phyloP scores from a whole-genome alignment of 2,888 invertebrate species.

The Apodemia mormo region DNA sequence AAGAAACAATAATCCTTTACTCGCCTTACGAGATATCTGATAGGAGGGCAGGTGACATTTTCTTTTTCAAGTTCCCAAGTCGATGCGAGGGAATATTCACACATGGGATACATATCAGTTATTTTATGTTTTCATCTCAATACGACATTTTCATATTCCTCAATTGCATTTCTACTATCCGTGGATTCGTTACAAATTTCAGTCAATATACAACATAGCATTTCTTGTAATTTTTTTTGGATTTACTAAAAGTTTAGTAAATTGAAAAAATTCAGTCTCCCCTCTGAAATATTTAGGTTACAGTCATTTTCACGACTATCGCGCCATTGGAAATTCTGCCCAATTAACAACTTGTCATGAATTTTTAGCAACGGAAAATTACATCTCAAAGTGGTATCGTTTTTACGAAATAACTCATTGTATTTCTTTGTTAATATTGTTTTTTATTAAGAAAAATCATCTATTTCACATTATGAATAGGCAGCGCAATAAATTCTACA shows the following conservation, averaged over 20 bases:
- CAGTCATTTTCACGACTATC: conserved; percentile 8
- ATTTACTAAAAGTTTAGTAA: conserved; percentile 15
- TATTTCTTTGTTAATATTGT: too few relatives aligned
- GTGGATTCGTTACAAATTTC: not conserved
- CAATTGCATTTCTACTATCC: not conserved
- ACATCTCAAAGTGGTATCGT: not conserved
- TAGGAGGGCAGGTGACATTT: too few relatives aligned
- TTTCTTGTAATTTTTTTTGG: not conserved
- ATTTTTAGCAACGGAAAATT: not conserved
- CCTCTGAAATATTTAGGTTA: conserved; percentile 3
- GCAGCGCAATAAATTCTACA: too few relatives aligned
- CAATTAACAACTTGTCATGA: conserved; percentile 18
- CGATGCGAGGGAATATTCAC: too few relatives aligned
- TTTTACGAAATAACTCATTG: not conserved
- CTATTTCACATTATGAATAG: too few relatives aligned
- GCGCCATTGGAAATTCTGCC: not conserved
- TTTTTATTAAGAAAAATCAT: too few relatives aligned
- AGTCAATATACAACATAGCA: not conserved
- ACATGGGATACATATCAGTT: too few relatives aligned
- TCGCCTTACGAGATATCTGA: too few relatives aligned
- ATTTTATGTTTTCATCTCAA: too few relatives aligned
- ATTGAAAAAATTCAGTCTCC: conserved; percentile 10
- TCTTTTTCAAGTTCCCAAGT: too few relatives aligned
- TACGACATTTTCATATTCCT: too few relatives aligned
- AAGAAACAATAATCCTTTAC: too few relatives aligned